These are phyloP conservation scores for Trachelus troglodyta DNA, from an alignment of 2,888 invertebrate genomes.

Conservation along the genomic window DNA sequence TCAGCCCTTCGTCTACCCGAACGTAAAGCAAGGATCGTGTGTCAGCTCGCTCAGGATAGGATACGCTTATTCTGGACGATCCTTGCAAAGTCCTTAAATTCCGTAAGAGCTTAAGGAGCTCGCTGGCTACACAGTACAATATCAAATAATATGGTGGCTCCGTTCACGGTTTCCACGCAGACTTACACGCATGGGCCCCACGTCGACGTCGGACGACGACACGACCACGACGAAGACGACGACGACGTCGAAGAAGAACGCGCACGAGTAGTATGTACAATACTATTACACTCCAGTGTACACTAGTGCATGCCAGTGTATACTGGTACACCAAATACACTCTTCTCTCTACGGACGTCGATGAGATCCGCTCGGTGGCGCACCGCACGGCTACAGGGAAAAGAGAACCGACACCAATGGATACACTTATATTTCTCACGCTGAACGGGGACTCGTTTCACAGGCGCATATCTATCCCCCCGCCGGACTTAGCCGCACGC, in stretches of 20 bases:
- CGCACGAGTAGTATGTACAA: constrained; percentile 1
- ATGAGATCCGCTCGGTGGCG: constrained; percentile 42
- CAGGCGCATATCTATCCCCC: constrained; percentile 1
- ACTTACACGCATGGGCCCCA: constrained; percentile 34
- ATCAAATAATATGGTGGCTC: constrained; percentile 57
- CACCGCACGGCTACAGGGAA: constrained; percentile 23
- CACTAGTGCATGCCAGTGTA: constrained; percentile 11
- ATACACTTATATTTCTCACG: constrained; percentile 3
- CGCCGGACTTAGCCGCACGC: background rate
- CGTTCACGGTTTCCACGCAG: constrained; percentile 47
- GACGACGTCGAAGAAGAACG: constrained; percentile 33
- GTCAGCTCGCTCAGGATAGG: background rate
- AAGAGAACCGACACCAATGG: background rate
- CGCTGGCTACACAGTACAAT: constrained; percentile 39
- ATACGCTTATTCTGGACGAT: background rate
- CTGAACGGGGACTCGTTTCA: constrained; percentile 1
- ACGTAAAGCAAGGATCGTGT: background rate
- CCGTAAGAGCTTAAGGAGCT: constrained; percentile 18
- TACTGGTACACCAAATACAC: constrained; percentile 6
- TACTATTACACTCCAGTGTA: constrained; percentile 1
- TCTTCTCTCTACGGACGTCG: constrained; percentile 25
- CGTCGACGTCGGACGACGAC: constrained; percentile 24
- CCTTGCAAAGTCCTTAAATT: background rate
- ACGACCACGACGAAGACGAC: constrained; percentile 18
- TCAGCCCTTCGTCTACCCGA: background rate